phyloP scores from a whole-genome alignment of 2,888 invertebrate genomes.

The Callosobruchus maculatus region DNA sequence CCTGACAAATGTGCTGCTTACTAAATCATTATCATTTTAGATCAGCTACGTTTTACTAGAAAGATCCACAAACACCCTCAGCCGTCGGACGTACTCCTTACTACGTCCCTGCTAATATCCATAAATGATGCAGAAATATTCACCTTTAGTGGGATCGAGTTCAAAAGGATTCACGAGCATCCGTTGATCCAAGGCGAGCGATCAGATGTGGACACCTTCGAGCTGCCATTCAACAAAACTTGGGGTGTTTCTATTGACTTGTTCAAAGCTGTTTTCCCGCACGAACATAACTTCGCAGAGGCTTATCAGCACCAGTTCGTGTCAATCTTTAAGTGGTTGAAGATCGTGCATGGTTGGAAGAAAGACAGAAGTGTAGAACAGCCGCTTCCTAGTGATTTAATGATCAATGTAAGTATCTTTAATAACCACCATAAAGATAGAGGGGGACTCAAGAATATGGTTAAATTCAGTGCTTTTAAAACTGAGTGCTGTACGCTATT shows the following conservation, averaged over 20 bases:
- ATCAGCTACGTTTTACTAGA: constrained; percentile 18
- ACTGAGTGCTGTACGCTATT: too few species aligned
- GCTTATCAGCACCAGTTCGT: constrained; percentile 86
- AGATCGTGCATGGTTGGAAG: constrained; percentile 71
- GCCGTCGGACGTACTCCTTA: constrained; percentile 20
- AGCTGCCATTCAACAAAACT: constrained; percentile 67
- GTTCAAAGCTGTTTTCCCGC: constrained; percentile 74
- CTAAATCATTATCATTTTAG: constrained; percentile 13
- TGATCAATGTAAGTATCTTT: constrained; percentile 67
- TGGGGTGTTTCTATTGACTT: constrained; percentile 65
- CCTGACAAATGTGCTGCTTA: too few species aligned
- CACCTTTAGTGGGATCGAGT: constrained; percentile 64
- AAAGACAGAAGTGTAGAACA: constrained; percentile 65
- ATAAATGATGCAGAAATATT: constrained; percentile 73
- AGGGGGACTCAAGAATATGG: too few species aligned
- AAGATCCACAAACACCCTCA: constrained; percentile 19
- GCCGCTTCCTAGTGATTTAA: constrained; percentile 81
- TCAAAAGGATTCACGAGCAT: constrained; percentile 59
- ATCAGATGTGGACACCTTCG: constrained; percentile 66
- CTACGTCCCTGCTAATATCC: constrained; percentile 47
- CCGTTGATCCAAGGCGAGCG: constrained; percentile 68
- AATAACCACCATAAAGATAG: too few species aligned
- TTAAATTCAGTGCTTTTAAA: too few species aligned
- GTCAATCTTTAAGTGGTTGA: constrained; percentile 92
- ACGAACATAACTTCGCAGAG: constrained; percentile 83